phyloP scores from a whole-genome alignment of 2,888 invertebrate genomes.

The Ashinkailepas kermadecensis region DNA sequence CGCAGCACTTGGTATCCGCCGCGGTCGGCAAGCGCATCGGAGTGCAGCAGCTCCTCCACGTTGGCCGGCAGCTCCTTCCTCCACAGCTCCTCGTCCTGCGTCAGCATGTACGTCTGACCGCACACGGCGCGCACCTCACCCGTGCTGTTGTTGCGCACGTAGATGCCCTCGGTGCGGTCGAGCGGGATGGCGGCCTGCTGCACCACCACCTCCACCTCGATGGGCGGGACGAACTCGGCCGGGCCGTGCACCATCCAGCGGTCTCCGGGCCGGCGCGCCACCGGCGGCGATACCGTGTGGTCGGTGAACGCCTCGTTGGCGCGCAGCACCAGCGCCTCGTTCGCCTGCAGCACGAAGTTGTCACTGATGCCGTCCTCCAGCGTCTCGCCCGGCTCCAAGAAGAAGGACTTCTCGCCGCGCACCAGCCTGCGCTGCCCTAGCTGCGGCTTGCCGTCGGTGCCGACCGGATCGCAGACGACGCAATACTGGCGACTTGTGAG shows the following conservation, averaged over 20 bases:
- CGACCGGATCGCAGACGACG: constrained; percentile 45
- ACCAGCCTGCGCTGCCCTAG: constrained; percentile 46
- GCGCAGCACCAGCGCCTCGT: constrained; percentile 46
- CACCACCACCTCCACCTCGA: constrained; percentile 46
- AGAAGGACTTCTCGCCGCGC: constrained; percentile 47
- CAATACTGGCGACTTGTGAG: constrained; percentile 47
- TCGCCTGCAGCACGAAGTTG: constrained; percentile 45
- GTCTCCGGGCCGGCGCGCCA: constrained; percentile 44
- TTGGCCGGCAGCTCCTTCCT: constrained; percentile 41
- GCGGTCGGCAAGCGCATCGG: constrained; percentile 46
- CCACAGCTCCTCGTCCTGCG: constrained; percentile 42
- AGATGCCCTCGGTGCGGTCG: constrained; percentile 49
- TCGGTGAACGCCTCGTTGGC: constrained; percentile 44
- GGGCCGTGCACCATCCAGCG: constrained; percentile 49
- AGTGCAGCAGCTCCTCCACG: constrained; percentile 40
- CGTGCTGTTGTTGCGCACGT: constrained; percentile 45
- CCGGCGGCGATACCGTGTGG: constrained; percentile 26
- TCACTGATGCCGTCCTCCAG: constrained; percentile 44
- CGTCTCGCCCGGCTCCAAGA: constrained; percentile 46
- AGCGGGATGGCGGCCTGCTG: constrained; percentile 45
- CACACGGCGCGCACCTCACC: constrained; percentile 42
- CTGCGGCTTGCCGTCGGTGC: constrained; percentile 41
- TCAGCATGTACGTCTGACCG: constrained; percentile 48
- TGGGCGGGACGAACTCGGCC: constrained; percentile 46
- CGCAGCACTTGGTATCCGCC: constrained; percentile 27